These are phyloP conservation scores for Ardeotis arabs DNA, from an alignment of 2,113 vertebrate species.

Conservation along the genomic window DNA sequence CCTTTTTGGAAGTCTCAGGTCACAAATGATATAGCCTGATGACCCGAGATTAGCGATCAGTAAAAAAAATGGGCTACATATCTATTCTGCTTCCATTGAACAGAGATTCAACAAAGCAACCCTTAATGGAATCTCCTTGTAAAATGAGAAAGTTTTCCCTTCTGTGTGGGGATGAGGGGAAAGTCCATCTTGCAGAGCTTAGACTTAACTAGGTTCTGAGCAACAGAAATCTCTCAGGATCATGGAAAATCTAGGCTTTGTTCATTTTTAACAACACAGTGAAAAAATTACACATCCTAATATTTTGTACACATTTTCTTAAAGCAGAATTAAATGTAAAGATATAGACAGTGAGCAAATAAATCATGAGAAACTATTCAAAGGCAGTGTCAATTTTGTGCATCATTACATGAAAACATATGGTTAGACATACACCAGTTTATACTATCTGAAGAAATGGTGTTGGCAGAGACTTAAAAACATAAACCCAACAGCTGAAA, in stretches of 20 bases:
- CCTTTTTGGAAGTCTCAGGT: slow-evolving; percentile 13
- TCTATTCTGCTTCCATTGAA: neutral
- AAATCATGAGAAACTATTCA: neutral
- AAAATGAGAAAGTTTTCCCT: neutral
- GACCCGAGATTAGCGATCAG: neutral
- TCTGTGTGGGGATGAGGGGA: neutral
- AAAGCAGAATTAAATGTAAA: neutral
- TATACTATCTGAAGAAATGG: neutral
- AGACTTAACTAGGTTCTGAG: neutral
- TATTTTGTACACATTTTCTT: neutral
- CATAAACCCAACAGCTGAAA: neutral
- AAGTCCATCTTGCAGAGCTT: neutral
- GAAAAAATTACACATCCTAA: neutral
- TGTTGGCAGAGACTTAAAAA: neutral
- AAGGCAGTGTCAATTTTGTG: neutral
- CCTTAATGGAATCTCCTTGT: neutral
- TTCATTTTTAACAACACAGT: neutral
- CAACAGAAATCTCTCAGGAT: neutral
- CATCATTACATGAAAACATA: accelerated
- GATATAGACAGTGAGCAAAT: neutral
- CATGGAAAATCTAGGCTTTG: neutral
- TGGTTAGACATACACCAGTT: neutral
- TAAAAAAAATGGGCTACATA: neutral
- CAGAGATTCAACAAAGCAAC: neutral
- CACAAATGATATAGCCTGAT: neutral